Conservation (phyloP, 2,113 vertebrate species). For the Henicopernis longicauda region DNA sequence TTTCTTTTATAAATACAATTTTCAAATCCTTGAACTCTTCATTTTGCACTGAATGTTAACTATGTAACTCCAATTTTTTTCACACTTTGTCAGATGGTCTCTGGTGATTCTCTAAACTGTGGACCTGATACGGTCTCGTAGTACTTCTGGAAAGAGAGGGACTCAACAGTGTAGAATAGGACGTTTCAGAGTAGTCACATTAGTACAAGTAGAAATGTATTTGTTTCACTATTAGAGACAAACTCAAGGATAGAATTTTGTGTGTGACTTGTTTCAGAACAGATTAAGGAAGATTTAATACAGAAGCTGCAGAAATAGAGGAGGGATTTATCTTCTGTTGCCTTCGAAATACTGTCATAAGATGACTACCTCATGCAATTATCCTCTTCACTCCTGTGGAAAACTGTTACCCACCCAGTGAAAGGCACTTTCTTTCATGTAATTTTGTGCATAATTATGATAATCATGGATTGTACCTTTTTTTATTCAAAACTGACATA, state of each 20-base stretch:
- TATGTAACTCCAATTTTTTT: neutral
- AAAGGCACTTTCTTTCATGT: neutral
- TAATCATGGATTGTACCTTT: neutral
- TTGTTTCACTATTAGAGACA: neutral
- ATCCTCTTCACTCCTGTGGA: neutral
- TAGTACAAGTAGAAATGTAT: neutral
- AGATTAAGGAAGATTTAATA: conserved; percentile 20
- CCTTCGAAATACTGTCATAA: neutral
- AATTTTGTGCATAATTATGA: conserved; percentile 23
- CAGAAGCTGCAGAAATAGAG: neutral
- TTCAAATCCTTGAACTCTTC: neutral
- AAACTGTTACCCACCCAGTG: neutral
- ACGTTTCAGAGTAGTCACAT: neutral
- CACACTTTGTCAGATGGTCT: neutral
- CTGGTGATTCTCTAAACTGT: neutral
- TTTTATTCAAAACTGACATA: neutral
- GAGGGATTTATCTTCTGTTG: neutral
- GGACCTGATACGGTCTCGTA: rapidly evolving
- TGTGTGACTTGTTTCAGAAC: neutral
- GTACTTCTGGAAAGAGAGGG: neutral
- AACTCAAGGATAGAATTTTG: neutral
- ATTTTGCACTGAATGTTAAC: neutral
- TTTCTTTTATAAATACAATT: neutral
- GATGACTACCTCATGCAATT: conserved; percentile 4
- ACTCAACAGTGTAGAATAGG: neutral